Conservation (phyloP, 64 coral and sea anemone genomes). For the Trachythela sp. region DNA sequence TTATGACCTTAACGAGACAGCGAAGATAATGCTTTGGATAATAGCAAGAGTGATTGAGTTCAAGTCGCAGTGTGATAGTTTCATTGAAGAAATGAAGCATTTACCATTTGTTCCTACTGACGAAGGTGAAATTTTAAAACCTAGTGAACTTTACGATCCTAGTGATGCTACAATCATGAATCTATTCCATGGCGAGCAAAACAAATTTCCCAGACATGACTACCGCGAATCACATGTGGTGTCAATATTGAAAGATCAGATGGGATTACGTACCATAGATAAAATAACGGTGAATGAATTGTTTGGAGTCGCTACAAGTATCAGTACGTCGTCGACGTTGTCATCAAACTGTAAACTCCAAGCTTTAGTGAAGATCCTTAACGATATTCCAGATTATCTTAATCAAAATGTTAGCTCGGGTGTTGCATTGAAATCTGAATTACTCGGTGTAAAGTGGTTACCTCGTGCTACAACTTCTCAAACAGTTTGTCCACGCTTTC, state of each 20-base stretch:
- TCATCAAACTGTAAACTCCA: constrained; percentile 48
- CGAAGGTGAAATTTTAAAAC: constrained; percentile 61
- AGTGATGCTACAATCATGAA: constrained; percentile 73
- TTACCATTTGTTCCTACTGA: constrained; percentile 62
- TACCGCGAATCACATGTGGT: constrained; percentile 66
- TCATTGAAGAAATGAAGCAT: neutral
- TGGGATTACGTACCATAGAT: constrained; percentile 63
- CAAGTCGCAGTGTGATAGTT: neutral
- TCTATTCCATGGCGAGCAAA: constrained; percentile 66
- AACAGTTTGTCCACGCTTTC: neutral
- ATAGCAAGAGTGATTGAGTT: neutral
- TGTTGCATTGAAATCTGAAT: neutral
- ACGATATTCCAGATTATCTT: constrained; percentile 56
- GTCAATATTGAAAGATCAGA: constrained; percentile 63
- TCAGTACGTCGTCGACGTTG: constrained; percentile 44
- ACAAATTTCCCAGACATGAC: constrained; percentile 66
- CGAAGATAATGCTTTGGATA: neutral
- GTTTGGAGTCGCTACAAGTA: constrained; percentile 58
- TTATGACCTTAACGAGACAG: neutral
- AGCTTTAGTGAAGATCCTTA: constrained; percentile 76
- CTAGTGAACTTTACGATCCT: constrained; percentile 76
- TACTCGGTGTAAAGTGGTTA: neutral
- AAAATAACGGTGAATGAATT: constrained; percentile 61
- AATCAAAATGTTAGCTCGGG: neutral
- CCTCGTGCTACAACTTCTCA: neutral